Conservation (phyloP, 2,888 invertebrate species). For the Synanthedon tipuliformis region DNA sequence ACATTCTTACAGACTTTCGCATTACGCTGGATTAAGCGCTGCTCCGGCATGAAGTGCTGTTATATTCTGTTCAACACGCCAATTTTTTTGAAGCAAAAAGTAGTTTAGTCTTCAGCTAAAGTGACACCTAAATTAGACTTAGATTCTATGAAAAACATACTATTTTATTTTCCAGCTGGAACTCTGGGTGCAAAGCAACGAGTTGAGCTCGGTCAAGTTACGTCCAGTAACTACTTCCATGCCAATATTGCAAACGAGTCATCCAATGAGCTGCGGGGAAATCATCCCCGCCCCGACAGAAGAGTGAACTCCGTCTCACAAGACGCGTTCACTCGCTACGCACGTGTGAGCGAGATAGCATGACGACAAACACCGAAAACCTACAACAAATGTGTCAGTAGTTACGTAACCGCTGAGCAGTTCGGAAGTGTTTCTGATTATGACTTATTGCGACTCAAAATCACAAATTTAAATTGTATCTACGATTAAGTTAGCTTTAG, state of each 20-base stretch:
- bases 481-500: no score
- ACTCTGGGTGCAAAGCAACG: slow-evolving; percentile 65
- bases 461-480: not conserved
- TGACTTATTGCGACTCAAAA: not conserved
- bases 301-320: slow-evolving; percentile 31
- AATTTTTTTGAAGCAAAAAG: no score
- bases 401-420: slow-evolving; percentile 7
- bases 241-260: slow-evolving; percentile 21
- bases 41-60: no score
- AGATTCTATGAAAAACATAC: no score
- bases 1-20: no score
- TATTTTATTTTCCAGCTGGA: slow-evolving; percentile 36
- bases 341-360: slow-evolving; percentile 16
- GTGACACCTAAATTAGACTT: no score
- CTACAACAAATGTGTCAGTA: slow-evolving; percentile 21
- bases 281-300: slow-evolving; percentile 25
- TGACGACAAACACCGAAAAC: slow-evolving; percentile 22
- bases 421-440: slow-evolving; percentile 16
- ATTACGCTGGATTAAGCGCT: no score
- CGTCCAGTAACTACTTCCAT: slow-evolving; percentile 28
- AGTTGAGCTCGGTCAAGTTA: slow-evolving; percentile 56
- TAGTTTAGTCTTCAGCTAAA: no score
- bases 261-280: slow-evolving; percentile 44
- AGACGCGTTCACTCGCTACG: slow-evolving; percentile 14
- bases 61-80: no score